A percentile compares a stretch with the other conserved stretches of the same genome.
phyloP scores from a whole-genome alignment of 2,113 vertebrate species.

The Proterorhinus semilunaris region DNA sequence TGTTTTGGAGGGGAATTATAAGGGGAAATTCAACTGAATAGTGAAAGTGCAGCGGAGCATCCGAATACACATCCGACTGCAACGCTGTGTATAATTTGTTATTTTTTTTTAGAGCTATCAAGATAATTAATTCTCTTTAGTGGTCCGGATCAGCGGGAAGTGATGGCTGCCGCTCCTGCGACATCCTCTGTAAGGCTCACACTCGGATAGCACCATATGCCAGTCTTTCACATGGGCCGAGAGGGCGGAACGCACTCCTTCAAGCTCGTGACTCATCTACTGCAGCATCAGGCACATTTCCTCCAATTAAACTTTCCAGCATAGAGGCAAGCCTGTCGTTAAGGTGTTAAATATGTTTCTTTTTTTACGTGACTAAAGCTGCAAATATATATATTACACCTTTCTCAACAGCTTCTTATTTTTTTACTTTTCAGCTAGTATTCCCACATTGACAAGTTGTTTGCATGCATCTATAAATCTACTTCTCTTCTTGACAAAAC shows the following conservation, averaged over 20 bases:
- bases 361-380: neutral
- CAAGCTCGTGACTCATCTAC: slow-evolving; percentile 2
- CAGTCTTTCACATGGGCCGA: neutral
- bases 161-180: neutral
- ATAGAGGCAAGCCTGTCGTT: neutral
- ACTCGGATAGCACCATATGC: slow-evolving; percentile 1
- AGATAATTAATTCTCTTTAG: slow-evolving; percentile 1
- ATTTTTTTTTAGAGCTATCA: neutral
- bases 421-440: too few relatives aligned
- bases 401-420: too few relatives aligned
- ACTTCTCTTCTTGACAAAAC: too few relatives aligned
- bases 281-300: slow-evolving; percentile 12
- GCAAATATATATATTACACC: too few relatives aligned
- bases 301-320: slow-evolving; percentile 10
- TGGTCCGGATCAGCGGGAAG: slow-evolving; percentile 4
- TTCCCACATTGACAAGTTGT: too few relatives aligned
- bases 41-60: slow-evolving; percentile 1
- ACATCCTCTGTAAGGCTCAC: neutral
- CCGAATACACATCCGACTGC: slow-evolving; percentile 25
- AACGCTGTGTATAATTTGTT: slow-evolving; percentile 7
- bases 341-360: neutral
- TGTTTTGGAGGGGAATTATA: slow-evolving; percentile 13
- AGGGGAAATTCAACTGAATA: slow-evolving; percentile 13
- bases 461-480: too few relatives aligned
- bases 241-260: neutral